A percentile compares a stretch with the other conserved stretches of the same genome.
These are phyloP conservation scores for Cinclus mexicanus DNA, from an alignment of 2,113 vertebrate genomes.

Conservation along the genomic window DNA sequence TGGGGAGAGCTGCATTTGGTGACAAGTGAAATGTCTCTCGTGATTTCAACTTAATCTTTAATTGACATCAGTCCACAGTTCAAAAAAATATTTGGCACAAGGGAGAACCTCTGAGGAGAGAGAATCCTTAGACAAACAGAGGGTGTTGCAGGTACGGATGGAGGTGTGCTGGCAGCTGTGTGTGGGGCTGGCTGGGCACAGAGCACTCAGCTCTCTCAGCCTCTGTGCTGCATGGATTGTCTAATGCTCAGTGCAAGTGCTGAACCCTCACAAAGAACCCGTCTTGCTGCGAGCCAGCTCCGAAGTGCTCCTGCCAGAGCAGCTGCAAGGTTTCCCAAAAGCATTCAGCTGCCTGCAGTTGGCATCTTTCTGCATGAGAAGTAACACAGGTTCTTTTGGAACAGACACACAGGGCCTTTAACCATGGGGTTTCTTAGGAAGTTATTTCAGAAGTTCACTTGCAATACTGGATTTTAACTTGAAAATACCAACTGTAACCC, in stretches of 20 bases:
- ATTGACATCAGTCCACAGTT: conserved; percentile 57
- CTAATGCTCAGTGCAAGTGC: background rate
- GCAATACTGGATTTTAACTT: background rate
- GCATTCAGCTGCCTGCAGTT: conserved; percentile 24
- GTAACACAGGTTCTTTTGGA: background rate
- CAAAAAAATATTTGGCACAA: conserved; percentile 65
- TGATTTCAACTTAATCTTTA: conserved; percentile 47
- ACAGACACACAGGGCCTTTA: background rate
- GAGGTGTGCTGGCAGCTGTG: conserved; percentile 18
- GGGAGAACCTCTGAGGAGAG: conserved; percentile 60
- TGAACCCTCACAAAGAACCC: background rate
- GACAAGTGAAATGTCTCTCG: background rate
- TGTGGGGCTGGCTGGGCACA: conserved; percentile 11
- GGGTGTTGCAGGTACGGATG: conserved; percentile 38
- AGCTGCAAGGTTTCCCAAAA: background rate
- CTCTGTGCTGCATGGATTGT: conserved; percentile 26
- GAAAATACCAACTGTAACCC: background rate
- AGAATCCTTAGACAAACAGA: conserved; percentile 33
- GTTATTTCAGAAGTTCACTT: background rate
- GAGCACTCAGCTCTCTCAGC: background rate
- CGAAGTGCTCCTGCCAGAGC: background rate
- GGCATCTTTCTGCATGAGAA: conserved; percentile 35
- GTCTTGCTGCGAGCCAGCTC: background rate
- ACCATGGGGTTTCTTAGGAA: background rate
- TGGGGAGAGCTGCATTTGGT: conserved; percentile 38